These are phyloP conservation scores for Melinaea menophilus DNA, from an alignment of 2,888 invertebrate species.

Conservation along the genomic window DNA sequence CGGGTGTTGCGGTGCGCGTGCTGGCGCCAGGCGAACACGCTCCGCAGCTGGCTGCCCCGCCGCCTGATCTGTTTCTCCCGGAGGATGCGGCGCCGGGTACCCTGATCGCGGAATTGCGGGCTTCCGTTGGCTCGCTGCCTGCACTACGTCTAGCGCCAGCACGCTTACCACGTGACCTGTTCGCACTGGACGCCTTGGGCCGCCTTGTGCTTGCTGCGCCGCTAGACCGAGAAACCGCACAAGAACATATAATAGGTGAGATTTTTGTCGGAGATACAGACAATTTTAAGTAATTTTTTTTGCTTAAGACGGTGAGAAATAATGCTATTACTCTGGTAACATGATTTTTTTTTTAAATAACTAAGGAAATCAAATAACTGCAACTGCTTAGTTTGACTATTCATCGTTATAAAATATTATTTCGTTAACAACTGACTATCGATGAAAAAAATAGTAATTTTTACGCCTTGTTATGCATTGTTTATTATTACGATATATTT, in stretches of 20 bases:
- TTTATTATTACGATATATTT: no score
- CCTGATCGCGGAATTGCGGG: slow-evolving; percentile 53
- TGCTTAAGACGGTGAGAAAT: no score
- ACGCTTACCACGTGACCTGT: slow-evolving; percentile 48
- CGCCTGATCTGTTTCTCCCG: slow-evolving; percentile 87
- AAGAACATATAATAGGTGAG: slow-evolving; percentile 84
- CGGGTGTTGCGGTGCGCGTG: slow-evolving; percentile 88
- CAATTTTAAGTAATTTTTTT: neutral
- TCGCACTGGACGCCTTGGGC: slow-evolving; percentile 84
- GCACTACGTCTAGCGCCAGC: slow-evolving; percentile 32
- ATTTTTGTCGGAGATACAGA: slow-evolving; percentile 34
- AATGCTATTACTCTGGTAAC: no score
- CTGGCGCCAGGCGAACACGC: slow-evolving; percentile 83
- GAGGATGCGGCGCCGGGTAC: slow-evolving; percentile 81
- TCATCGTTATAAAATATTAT: no score
- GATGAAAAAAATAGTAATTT: no score
- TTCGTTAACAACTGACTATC: no score
- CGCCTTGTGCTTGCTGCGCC: slow-evolving; percentile 85
- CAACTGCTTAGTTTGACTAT: no score
- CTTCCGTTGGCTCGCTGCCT: slow-evolving; percentile 21
- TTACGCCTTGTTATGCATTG: no score
- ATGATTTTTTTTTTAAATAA: no score
- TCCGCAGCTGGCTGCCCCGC: slow-evolving; percentile 85
- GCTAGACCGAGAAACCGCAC: slow-evolving; percentile 85
- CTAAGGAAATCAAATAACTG: no score